These are phyloP conservation scores for Manacus vitellinus DNA, from an alignment of 2,113 vertebrate species.

Conservation along the genomic window DNA sequence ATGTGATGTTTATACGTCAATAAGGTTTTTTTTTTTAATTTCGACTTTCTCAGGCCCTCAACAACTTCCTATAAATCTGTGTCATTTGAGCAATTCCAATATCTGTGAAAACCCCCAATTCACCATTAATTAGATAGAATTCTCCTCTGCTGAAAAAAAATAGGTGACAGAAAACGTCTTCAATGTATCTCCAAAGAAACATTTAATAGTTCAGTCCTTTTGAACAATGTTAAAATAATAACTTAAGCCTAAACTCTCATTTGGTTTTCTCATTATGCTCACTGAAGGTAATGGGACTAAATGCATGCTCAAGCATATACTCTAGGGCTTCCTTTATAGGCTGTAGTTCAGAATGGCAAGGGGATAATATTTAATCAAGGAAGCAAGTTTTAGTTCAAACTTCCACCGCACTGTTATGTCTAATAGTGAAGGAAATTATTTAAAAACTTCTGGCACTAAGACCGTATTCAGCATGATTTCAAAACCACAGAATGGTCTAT, in stretches of 20 bases:
- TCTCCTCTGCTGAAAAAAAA: neutral
- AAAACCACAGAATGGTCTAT: constrained; percentile 24
- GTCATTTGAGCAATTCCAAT: neutral
- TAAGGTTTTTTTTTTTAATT: neutral
- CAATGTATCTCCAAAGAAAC: neutral
- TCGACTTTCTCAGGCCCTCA: neutral
- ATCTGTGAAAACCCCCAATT: neutral
- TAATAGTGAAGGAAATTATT: constrained; percentile 44
- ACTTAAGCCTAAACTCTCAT: neutral
- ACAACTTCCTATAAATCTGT: neutral
- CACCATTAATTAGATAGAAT: neutral
- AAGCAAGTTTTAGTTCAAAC: constrained; percentile 13
- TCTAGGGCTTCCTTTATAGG: constrained; percentile 6
- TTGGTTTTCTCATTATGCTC: constrained; percentile 20
- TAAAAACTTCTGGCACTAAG: constrained; percentile 1
- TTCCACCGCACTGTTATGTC: neutral
- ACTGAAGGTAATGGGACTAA: neutral
- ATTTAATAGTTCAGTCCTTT: neutral
- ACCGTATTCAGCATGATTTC: neutral
- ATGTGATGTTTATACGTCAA: neutral
- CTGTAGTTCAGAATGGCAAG: neutral
- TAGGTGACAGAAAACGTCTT: neutral
- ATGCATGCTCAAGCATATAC: neutral
- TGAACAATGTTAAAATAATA: neutral
- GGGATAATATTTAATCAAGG: constrained; percentile 38